Conservation (phyloP, 2,113 vertebrate species). For the Dasypus novemcinctus region DNA sequence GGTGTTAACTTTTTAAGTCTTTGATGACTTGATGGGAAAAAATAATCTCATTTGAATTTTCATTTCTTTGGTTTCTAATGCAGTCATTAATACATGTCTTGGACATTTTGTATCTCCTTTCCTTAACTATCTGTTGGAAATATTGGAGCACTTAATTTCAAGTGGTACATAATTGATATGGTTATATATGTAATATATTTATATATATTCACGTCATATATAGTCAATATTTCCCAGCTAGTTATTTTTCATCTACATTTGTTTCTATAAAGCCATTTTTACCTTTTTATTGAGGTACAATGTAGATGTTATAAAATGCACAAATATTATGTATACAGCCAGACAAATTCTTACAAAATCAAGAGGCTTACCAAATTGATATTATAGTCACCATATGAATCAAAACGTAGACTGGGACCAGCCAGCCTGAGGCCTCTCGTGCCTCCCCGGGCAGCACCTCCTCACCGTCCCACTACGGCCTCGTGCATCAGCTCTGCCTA, state of each 20-base stretch:
- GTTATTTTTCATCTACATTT: not conserved
- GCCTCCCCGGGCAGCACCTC: fast-evolving
- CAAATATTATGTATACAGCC: not conserved
- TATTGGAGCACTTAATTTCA: not conserved
- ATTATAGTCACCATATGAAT: not conserved
- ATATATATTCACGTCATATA: not conserved
- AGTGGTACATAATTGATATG: too few relatives aligned
- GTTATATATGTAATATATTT: not conserved
- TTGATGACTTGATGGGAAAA: not conserved
- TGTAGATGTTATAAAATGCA: not conserved
- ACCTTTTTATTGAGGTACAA: not conserved
- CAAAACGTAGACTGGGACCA: not conserved
- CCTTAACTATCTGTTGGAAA: not conserved
- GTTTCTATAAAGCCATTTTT: not conserved
- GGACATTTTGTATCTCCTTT: not conserved
- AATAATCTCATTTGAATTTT: not conserved
- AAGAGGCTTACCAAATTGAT: not conserved
- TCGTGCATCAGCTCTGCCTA: not conserved
- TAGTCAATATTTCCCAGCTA: not conserved
- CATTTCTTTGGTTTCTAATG: not conserved
- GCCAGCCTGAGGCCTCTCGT: not conserved
- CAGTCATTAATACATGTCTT: not conserved
- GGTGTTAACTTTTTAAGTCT: not conserved
- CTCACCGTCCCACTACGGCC: not conserved
- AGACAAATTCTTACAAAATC: not conserved